Evolutionary conservation across 2,888 invertebrate genomes (phyloP).

Genomic region (Scrobipalpa costella): DNA sequence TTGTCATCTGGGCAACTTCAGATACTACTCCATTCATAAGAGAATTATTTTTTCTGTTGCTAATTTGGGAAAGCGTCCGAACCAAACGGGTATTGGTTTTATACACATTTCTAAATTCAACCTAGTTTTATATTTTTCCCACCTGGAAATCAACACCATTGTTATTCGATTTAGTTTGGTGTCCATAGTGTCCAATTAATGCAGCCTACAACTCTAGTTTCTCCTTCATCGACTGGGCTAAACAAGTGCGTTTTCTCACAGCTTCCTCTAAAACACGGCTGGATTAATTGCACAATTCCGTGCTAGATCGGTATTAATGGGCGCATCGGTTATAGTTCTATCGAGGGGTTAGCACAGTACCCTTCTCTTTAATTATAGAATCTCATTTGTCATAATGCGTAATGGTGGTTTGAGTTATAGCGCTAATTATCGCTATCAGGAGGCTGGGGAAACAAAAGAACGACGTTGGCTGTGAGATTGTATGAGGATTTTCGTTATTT

Average conservation of each 20-base stretch:
- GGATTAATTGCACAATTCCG: conserved; percentile 78
- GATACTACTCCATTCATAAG: no score
- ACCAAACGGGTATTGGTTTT: no score
- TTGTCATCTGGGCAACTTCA: no score
- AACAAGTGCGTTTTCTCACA: conserved; percentile 76
- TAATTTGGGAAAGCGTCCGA: no score
- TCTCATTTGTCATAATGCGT: conserved; percentile 68
- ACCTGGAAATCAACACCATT: no score
- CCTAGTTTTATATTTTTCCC: no score
- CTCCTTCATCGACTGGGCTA: conserved; percentile 26
- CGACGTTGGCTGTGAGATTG: neutral
- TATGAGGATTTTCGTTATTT: neutral
- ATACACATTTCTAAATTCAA: no score
- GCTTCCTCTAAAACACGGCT: conserved; percentile 60
- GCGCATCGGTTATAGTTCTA: conserved; percentile 40
- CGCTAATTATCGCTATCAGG: conserved; percentile 54
- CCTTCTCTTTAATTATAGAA: conserved; percentile 73
- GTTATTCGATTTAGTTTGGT: no score
- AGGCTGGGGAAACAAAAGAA: neutral
- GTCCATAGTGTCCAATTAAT: no score
- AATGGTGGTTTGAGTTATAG: conserved; percentile 63
- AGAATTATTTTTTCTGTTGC: no score
- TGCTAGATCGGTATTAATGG: conserved; percentile 74
- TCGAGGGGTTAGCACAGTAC: conserved; percentile 61
- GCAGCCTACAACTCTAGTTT: no score